phyloP scores from a whole-genome alignment of 1,140 invertebrate genomes.

The Bombus polaris region DNA sequence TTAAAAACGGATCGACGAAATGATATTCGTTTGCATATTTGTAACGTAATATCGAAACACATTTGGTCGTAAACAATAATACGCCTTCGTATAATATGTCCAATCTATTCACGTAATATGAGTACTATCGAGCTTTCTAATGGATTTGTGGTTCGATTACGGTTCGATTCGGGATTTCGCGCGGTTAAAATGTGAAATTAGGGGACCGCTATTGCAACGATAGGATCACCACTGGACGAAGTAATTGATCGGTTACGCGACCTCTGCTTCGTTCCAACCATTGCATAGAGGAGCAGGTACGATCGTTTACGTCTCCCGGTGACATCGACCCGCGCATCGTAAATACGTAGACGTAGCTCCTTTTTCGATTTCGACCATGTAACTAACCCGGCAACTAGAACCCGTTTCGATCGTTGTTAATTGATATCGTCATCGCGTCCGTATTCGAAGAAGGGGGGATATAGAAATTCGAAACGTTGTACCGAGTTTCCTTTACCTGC shows the following conservation, averaged over 20 bases:
- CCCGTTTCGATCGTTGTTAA: no score
- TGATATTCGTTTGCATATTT: no score
- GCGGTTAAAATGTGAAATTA: slow-evolving; percentile 20
- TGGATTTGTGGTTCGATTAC: not conserved
- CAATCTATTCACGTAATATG: not conserved
- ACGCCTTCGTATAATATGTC: no score
- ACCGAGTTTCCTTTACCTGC: not conserved
- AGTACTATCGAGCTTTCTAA: not conserved
- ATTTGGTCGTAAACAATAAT: not conserved
- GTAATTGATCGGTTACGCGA: not conserved
- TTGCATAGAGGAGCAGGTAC: no score
- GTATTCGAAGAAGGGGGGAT: no score
- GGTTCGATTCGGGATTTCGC: not conserved
- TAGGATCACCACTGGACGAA: no score
- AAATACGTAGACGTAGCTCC: no score
- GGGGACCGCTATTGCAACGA: not conserved
- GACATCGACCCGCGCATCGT: not conserved
- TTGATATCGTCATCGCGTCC: no score
- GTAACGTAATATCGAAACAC: not conserved
- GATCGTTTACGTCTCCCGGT: not conserved
- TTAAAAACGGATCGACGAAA: no score
- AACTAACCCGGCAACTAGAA: no score
- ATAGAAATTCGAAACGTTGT: no score
- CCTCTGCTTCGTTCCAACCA: no score
- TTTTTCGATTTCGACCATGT: not conserved